A percentile compares a stretch with the other conserved stretches of the same genome.
Conservation (phyloP, 1,140 invertebrate species). For the Macrobrachium nipponense region DNA sequence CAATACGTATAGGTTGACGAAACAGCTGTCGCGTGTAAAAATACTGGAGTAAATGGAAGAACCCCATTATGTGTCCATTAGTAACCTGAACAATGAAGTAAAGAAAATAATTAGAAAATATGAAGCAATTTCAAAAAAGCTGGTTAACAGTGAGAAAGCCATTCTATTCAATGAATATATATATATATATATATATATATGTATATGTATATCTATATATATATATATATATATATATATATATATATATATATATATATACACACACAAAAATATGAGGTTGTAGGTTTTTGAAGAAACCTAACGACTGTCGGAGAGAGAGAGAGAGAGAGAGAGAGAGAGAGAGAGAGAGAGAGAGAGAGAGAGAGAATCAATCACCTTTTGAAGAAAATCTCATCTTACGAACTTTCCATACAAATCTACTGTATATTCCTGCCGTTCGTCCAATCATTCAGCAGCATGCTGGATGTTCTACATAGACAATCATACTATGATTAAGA, state of each 20-base stretch:
- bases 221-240: not conserved
- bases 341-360: constrained; percentile 41
- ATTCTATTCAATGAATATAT: not conserved
- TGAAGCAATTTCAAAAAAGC: too few species aligned
- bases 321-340: constrained; percentile 33
- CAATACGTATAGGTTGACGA: too few species aligned
- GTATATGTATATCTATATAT: not conserved
- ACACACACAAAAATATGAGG: not conserved
- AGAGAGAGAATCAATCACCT: constrained; percentile 10
- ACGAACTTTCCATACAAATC: not conserved
- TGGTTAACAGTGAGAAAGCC: too few species aligned
- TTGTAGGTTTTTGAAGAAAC: too few species aligned
- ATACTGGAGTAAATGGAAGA: too few species aligned
- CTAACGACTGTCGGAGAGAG: not conserved
- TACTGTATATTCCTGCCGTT: not conserved
- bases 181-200: not conserved
- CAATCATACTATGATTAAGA: too few species aligned
- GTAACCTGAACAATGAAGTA: too few species aligned
- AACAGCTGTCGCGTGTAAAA: too few species aligned
- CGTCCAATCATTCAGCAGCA: too few species aligned
- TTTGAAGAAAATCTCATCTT: not conserved
- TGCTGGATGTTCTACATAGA: too few species aligned
- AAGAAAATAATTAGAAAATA: too few species aligned
- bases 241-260: not conserved
- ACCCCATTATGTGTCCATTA: too few species aligned